These are phyloP conservation scores for Cebus imitator DNA, from an alignment of 2,113 vertebrate species.

Conservation along the genomic window DNA sequence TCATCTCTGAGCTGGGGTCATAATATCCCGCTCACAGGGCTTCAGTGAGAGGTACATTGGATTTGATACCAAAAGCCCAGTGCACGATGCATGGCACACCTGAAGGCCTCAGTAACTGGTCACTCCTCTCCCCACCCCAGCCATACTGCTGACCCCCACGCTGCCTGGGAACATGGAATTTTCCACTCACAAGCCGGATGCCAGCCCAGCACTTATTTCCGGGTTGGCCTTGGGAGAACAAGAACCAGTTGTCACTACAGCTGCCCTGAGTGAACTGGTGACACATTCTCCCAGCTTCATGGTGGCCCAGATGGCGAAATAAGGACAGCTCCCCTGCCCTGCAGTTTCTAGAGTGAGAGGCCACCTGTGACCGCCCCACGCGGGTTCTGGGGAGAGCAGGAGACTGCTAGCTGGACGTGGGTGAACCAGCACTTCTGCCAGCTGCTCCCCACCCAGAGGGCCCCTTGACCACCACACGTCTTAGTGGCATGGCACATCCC, in stretches of 20 bases:
- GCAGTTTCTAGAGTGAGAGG: constrained; percentile 55
- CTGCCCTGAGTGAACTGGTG: not conserved
- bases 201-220: not conserved
- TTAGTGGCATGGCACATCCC: not conserved
- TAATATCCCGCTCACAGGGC: not conserved
- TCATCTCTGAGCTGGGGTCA: not conserved
- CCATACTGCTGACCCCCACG: not conserved
- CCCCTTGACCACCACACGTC: not conserved
- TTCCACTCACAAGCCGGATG: not conserved
- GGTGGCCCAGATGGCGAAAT: constrained; percentile 56
- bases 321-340: constrained; percentile 62
- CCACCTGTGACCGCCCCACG: not conserved
- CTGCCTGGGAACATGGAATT: not conserved
- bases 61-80: not conserved
- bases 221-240: not conserved
- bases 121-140: not conserved
- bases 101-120: not conserved
- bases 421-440: constrained; percentile 9
- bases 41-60: not conserved
- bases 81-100: not conserved
- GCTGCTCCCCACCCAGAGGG: not conserved
- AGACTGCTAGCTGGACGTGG: not conserved
- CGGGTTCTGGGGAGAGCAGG: constrained; percentile 38
- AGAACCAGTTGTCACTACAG: not conserved
- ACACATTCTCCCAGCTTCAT: not conserved